Conservation (phyloP, 2,113 vertebrate genomes). For the Salvelinus sp. region DNA sequence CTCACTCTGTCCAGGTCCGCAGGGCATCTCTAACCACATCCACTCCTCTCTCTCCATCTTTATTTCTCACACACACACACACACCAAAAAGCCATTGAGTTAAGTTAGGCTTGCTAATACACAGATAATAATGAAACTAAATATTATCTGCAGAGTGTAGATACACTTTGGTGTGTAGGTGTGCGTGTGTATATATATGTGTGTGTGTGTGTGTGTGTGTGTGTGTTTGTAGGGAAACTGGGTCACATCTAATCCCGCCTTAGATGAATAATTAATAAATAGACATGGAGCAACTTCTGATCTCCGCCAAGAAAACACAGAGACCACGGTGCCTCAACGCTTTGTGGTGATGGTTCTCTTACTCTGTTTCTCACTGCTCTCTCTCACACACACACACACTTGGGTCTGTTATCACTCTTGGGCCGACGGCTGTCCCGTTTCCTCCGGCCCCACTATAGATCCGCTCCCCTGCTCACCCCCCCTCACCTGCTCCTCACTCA, state of each 20-base stretch:
- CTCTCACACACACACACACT: neutral
- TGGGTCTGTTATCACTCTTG: constrained; percentile 59
- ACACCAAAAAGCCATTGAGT: neutral
- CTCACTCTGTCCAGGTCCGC: constrained; percentile 26
- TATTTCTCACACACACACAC: constrained; percentile 24
- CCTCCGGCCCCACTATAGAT: constrained; percentile 62
- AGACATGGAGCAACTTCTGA: constrained; percentile 72
- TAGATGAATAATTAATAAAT: constrained; percentile 82
- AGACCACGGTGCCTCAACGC: constrained; percentile 39
- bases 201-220: constrained; percentile 25
- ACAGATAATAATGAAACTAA: neutral
- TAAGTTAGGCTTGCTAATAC: too few relatives aligned
- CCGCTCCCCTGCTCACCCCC: constrained; percentile 21
- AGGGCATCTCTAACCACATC: constrained; percentile 39
- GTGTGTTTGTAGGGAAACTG: constrained; percentile 68
- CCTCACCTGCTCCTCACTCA: constrained; percentile 13
- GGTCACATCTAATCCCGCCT: constrained; percentile 75
- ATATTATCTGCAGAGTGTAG: neutral
- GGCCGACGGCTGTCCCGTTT: constrained; percentile 61
- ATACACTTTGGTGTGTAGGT: constrained; percentile 2
- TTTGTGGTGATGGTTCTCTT: constrained; percentile 51
- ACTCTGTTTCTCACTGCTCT: constrained; percentile 22
- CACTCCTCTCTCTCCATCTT: constrained; percentile 5
- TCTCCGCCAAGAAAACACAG: constrained; percentile 68
- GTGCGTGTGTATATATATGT: constrained; percentile 51